Evolutionary conservation across 2,797 vertebrate species (phyloP).

Genomic region (Aldrovandia affinis): DNA sequence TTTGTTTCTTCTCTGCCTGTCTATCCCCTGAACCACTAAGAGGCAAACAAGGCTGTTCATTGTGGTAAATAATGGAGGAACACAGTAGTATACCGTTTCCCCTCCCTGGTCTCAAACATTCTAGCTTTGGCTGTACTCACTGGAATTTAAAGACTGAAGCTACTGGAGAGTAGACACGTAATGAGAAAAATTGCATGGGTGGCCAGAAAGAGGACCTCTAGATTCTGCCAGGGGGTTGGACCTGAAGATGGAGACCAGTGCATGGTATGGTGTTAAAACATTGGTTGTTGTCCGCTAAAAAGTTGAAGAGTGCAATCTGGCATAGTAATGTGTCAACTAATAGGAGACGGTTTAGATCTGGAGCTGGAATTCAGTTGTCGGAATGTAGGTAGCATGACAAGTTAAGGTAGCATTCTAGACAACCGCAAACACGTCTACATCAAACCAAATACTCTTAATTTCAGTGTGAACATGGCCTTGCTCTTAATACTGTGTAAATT

Average conservation of each 20-base stretch:
- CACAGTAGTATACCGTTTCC: neutral
- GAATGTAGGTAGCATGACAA: too few relatives aligned
- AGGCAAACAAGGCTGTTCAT: constrained; percentile 20
- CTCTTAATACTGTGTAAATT: neutral
- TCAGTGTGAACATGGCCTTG: neutral
- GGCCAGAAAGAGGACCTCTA: neutral
- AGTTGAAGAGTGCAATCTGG: too few relatives aligned
- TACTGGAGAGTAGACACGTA: neutral
- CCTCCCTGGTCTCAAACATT: neutral
- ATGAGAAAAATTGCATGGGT: neutral
- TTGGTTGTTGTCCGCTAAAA: too few relatives aligned
- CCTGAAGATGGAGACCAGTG: too few relatives aligned
- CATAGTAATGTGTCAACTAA: too few relatives aligned
- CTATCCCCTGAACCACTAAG: neutral
- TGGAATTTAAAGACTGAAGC: neutral
- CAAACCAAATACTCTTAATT: too few relatives aligned
- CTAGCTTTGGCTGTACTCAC: neutral
- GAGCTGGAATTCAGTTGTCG: too few relatives aligned
- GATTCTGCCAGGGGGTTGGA: neutral
- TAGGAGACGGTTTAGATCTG: too few relatives aligned
- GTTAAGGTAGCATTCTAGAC: too few relatives aligned
- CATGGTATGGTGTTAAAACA: too few relatives aligned
- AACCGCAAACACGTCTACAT: too few relatives aligned
- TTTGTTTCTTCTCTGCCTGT: neutral
- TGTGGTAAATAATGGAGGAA: neutral